A percentile compares a stretch with the other conserved stretches of the same genome.
phyloP scores from a whole-genome alignment of 2,888 invertebrate species.

The Caenorhabditis becei region DNA sequence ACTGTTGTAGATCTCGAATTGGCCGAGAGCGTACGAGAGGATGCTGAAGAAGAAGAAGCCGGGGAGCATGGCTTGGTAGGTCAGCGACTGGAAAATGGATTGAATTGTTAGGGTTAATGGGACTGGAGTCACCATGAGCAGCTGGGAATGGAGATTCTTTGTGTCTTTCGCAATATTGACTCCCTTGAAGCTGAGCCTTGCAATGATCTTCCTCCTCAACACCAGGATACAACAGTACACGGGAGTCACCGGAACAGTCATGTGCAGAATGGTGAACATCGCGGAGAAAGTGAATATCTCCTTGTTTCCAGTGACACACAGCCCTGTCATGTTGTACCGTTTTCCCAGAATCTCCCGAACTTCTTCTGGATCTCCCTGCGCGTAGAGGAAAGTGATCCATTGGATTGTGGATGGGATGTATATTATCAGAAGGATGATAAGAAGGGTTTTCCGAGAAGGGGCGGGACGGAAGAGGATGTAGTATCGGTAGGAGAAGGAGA shows the following conservation, averaged over 20 bases:
- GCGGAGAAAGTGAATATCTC: constrained; percentile 52
- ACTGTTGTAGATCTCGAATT: constrained; percentile 61
- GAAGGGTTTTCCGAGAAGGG: constrained; percentile 21
- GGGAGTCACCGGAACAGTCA: constrained; percentile 65
- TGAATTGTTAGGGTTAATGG: background rate
- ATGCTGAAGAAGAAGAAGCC: constrained; percentile 61
- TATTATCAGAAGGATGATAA: constrained; percentile 27
- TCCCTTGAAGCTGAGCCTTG: constrained; percentile 38
- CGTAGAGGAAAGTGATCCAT: constrained; percentile 52
- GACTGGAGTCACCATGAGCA: constrained; percentile 51
- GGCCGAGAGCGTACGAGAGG: constrained; percentile 59
- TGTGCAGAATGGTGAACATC: constrained; percentile 62
- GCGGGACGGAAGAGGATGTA: constrained; percentile 51
- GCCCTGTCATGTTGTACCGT: constrained; percentile 47
- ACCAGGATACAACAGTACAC: constrained; percentile 59
- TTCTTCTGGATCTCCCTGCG: constrained; percentile 41
- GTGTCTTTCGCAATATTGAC: constrained; percentile 58
- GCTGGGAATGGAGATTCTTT: constrained; percentile 57
- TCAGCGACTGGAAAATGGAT: constrained; percentile 34
- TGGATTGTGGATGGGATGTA: constrained; percentile 51
- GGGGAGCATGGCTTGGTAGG: constrained; percentile 54
- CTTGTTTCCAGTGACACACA: constrained; percentile 52
- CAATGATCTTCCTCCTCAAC: constrained; percentile 50
- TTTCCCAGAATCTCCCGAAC: constrained; percentile 13
- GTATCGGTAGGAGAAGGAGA: constrained; percentile 59